phyloP scores from a whole-genome alignment of 30 jellyfish, hydroid and myxozoan species.

The Aurelia aurita complex sp. Pacific region DNA sequence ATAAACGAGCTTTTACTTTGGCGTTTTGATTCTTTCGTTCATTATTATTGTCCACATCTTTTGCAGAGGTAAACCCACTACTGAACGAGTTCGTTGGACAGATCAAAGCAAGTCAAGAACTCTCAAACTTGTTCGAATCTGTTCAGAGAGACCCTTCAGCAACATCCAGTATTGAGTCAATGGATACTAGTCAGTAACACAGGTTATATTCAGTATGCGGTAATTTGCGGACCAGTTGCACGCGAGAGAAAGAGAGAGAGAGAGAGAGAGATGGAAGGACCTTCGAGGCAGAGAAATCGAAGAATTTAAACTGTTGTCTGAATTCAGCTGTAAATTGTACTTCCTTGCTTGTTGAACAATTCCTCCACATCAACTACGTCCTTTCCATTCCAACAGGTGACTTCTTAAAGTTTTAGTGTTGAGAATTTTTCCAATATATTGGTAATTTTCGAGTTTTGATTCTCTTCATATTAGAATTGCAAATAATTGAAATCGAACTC shows the following conservation, averaged over 20 bases:
- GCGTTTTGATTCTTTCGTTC: neutral
- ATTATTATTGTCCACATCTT: neutral
- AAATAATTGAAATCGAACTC: too few relatives aligned
- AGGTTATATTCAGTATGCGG: neutral
- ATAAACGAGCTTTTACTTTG: too few relatives aligned
- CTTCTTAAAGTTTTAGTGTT: too few relatives aligned
- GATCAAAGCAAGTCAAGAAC: slow-evolving; percentile 79
- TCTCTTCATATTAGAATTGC: too few relatives aligned
- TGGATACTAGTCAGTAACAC: slow-evolving; percentile 70
- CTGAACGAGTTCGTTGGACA: slow-evolving; percentile 78
- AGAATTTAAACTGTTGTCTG: too few relatives aligned
- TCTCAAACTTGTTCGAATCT: slow-evolving; percentile 71
- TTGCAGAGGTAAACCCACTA: slow-evolving; percentile 81
- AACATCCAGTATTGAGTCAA: slow-evolving; percentile 35
- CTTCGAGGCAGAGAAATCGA: neutral
- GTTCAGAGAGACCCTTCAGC: slow-evolving; percentile 87
- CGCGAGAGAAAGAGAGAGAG: neutral
- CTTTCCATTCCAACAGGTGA: too few relatives aligned
- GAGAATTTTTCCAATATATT: too few relatives aligned
- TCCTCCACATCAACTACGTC: too few relatives aligned
- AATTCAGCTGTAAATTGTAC: too few relatives aligned
- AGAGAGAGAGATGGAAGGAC: neutral
- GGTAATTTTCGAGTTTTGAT: too few relatives aligned
- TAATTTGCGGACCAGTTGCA: slow-evolving; percentile 1
- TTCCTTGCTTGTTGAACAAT: too few relatives aligned